Evolutionary conservation across 2,888 invertebrate genomes (phyloP).

Genomic region (Scaptomyza reducta): DNA sequence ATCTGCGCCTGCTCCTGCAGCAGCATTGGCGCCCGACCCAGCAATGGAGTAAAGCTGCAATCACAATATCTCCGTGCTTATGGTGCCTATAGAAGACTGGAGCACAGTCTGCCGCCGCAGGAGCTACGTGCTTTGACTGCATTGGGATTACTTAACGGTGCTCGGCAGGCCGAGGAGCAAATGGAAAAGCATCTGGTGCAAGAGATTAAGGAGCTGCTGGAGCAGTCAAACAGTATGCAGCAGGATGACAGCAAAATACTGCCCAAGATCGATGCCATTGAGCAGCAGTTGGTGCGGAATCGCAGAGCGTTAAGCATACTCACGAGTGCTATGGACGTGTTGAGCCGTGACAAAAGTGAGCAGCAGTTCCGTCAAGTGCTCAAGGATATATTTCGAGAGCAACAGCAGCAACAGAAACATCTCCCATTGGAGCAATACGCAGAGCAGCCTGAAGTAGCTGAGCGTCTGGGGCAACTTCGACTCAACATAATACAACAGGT

Average conservation of each 20-base stretch:
- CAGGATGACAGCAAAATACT: slow-evolving; percentile 54
- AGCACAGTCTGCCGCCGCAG: slow-evolving; percentile 71
- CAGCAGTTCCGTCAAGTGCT: slow-evolving; percentile 71
- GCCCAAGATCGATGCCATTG: slow-evolving; percentile 77
- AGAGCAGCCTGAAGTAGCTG: slow-evolving; percentile 12
- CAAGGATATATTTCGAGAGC: slow-evolving; percentile 43
- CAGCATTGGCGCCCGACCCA: slow-evolving; percentile 15
- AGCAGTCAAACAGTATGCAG: slow-evolving; percentile 66
- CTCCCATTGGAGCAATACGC: not conserved
- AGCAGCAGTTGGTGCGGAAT: slow-evolving; percentile 80
- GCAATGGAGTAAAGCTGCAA: slow-evolving; percentile 60
- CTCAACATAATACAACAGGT: slow-evolving; percentile 72
- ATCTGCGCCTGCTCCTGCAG: slow-evolving; percentile 42
- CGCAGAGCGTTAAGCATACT: slow-evolving; percentile 79
- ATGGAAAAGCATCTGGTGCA: slow-evolving; percentile 80
- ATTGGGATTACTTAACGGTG: slow-evolving; percentile 82
- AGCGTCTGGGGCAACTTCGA: slow-evolving; percentile 66
- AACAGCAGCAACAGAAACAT: slow-evolving; percentile 39
- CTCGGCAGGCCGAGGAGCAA: slow-evolving; percentile 77
- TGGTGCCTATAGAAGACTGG: slow-evolving; percentile 77
- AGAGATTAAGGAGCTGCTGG: slow-evolving; percentile 74
- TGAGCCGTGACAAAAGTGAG: slow-evolving; percentile 65
- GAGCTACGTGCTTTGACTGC: slow-evolving; percentile 79
- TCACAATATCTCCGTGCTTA: slow-evolving; percentile 78
- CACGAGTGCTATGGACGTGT: slow-evolving; percentile 78